These are phyloP conservation scores for Metacarcinus magister DNA, from an alignment of 2,888 invertebrate genomes.

Conservation along the genomic window DNA sequence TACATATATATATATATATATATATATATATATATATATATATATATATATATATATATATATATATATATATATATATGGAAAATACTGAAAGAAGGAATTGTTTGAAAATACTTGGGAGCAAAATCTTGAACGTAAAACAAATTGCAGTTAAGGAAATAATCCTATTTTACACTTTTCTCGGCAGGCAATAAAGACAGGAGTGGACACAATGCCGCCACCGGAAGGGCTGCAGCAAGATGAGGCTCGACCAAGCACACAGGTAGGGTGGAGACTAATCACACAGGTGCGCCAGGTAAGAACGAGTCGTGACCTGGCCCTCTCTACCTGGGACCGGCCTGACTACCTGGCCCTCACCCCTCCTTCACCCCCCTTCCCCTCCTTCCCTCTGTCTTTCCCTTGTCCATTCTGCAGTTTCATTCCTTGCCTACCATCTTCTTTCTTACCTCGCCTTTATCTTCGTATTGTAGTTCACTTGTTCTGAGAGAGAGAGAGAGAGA, in stretches of 20 bases:
- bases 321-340: slow-evolving; percentile 5
- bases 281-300: slow-evolving; percentile 19
- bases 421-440: not conserved
- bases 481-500: not conserved
- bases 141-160: not conserved
- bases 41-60: too few relatives aligned
- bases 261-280: slow-evolving; percentile 17
- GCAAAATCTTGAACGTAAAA: not conserved
- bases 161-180: not conserved
- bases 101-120: not conserved
- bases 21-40: too few relatives aligned
- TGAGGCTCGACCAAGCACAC: not conserved
- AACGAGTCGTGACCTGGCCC: slow-evolving; percentile 16
- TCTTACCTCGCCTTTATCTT: not conserved
- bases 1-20: too few relatives aligned
- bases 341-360: not conserved
- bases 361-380: not conserved
- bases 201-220: not conserved
- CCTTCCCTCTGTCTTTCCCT: not conserved
- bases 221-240: not conserved
- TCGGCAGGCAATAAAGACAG: not conserved
- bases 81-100: too few relatives aligned
- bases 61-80: too few relatives aligned
- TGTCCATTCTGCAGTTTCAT: not conserved
- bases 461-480: too few relatives aligned